Evolutionary conservation across 1,140 invertebrate species (phyloP).

Genomic region (Carposina sasakii): DNA sequence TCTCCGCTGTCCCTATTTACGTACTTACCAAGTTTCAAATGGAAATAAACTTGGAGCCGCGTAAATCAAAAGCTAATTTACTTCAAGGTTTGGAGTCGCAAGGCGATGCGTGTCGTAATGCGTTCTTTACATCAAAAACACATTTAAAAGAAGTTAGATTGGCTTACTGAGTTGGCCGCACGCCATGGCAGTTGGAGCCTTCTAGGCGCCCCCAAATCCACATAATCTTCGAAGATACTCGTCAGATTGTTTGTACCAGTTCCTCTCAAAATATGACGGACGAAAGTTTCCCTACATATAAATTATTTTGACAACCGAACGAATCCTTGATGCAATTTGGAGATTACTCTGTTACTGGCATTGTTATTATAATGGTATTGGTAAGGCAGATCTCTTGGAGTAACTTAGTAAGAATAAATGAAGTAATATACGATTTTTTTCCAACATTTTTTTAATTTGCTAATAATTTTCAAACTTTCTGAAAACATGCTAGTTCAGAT

Average conservation of each 20-base stretch:
- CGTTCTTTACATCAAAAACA: constrained; percentile 72
- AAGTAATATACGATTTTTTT: no score
- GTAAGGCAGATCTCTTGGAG: no score
- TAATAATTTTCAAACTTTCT: neutral
- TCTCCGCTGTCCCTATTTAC: no score
- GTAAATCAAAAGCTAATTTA: constrained; percentile 68
- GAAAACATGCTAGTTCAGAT: no score
- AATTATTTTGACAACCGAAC: constrained; percentile 37
- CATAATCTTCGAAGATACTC: constrained; percentile 63
- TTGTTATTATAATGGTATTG: no score
- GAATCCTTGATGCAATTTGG: no score
- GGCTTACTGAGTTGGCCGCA: constrained; percentile 66
- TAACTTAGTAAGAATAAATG: no score
- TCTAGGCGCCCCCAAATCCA: constrained; percentile 56
- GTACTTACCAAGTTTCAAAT: no score
- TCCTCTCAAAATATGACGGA: constrained; percentile 60
- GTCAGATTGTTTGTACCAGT: constrained; percentile 66
- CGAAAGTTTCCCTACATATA: constrained; percentile 51
- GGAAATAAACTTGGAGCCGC: constrained; percentile 38
- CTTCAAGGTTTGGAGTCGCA: constrained; percentile 50
- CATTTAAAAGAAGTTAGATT: constrained; percentile 73
- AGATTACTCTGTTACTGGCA: no score
- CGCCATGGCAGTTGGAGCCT: constrained; percentile 64
- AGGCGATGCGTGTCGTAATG: constrained; percentile 60
- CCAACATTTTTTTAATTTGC: constrained; percentile 3